A percentile compares a stretch with the other conserved stretches of the same genome.
These are phyloP conservation scores for Tetrax tetrax DNA, from an alignment of 2,113 vertebrate species.

Conservation along the genomic window DNA sequence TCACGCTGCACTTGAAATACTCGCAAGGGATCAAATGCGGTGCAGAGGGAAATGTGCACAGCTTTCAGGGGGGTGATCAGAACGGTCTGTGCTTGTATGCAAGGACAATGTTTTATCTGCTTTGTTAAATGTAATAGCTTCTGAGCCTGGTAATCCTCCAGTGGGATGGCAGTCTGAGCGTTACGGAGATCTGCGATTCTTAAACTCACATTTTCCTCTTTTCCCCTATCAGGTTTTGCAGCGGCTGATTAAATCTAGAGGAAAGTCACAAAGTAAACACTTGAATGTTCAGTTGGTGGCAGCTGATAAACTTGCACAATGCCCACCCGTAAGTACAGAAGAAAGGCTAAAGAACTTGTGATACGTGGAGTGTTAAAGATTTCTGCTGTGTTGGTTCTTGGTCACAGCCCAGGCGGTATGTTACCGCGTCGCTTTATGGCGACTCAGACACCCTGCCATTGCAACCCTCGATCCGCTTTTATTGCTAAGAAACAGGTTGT, in stretches of 20 bases:
- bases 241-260: conserved; percentile 95
- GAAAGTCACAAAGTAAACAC: conserved; percentile 98
- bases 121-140: not conserved
- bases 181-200: accelerated
- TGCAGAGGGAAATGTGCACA: not conserved
- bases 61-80: not conserved
- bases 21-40: not conserved
- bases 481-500: not conserved
- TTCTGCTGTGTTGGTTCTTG: not conserved
- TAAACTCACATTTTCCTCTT: conserved; percentile 2
- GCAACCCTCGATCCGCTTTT: not conserved
- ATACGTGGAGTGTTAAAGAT: not conserved
- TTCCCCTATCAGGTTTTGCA: conserved; percentile 87
- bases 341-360: not conserved
- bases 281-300: conserved; percentile 97
- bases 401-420: not conserved
- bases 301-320: conserved; percentile 95
- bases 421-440: not conserved
- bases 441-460: not conserved
- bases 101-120: not conserved
- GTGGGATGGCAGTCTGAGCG: not conserved
- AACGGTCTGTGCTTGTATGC: not conserved
- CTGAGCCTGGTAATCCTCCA: not conserved
- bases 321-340: conserved; percentile 89
- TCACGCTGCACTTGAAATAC: not conserved